phyloP scores from a whole-genome alignment of 2,888 invertebrate genomes.

The Phlogophora meticulosa region DNA sequence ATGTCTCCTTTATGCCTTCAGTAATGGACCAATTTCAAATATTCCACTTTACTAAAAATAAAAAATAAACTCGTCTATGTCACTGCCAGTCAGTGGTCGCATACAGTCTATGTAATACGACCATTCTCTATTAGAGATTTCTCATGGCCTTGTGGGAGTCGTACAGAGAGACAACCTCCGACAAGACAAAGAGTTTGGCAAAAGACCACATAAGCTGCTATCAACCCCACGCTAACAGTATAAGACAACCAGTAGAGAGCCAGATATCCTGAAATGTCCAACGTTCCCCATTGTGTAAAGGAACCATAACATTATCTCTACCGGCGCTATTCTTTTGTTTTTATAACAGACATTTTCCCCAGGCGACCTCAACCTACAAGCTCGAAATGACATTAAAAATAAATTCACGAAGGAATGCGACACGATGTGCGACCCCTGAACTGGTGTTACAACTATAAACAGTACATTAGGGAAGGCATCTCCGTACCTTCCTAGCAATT shows the following conservation, averaged over 20 bases:
- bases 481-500: constrained; percentile 68
- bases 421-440: constrained; percentile 41
- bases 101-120: neutral
- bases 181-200: neutral
- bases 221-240: constrained; percentile 3
- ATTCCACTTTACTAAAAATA: neutral
- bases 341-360: constrained; percentile 44
- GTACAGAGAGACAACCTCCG: neutral
- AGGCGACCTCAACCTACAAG: constrained; percentile 30
- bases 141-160: too few relatives aligned
- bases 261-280: constrained; percentile 25
- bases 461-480: constrained; percentile 67
- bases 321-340: constrained; percentile 46
- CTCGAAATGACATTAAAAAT: constrained; percentile 57
- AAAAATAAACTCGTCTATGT: too few relatives aligned
- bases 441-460: constrained; percentile 68
- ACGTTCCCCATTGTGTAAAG: constrained; percentile 30
- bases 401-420: constrained; percentile 56
- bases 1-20: neutral
- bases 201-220: constrained; percentile 8
- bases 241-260: constrained; percentile 7
- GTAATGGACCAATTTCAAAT: neutral
- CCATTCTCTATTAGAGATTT: neutral
- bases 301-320: constrained; percentile 39
- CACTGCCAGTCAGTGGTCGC: too few relatives aligned